These are phyloP conservation scores for Ormyrus pomaceus DNA, from an alignment of 2,888 invertebrate species.

Conservation along the genomic window DNA sequence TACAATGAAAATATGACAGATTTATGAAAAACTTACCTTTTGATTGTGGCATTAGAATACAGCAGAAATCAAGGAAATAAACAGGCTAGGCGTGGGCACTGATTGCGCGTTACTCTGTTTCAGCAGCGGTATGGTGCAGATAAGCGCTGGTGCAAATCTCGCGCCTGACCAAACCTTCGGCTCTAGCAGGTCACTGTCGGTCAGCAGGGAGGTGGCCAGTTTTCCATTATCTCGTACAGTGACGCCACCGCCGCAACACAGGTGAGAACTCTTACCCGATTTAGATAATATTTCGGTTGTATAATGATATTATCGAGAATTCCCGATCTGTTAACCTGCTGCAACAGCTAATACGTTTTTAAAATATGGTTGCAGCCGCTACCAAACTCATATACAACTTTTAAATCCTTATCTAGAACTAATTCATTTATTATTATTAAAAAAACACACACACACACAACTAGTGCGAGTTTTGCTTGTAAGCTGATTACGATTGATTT, in stretches of 20 bases:
- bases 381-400: too few relatives aligned
- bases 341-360: too few relatives aligned
- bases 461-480: too few relatives aligned
- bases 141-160: constrained; percentile 81
- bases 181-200: constrained; percentile 84
- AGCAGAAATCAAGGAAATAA: too few relatives aligned
- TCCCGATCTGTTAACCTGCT: too few relatives aligned
- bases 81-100: too few relatives aligned
- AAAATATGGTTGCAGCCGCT: too few relatives aligned
- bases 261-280: constrained; percentile 61
- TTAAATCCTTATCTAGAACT: neutral
- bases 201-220: constrained; percentile 85
- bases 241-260: constrained; percentile 81
- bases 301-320: neutral
- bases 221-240: constrained; percentile 86
- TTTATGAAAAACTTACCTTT: too few relatives aligned
- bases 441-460: neutral
- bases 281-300: too few relatives aligned
- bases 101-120: constrained; percentile 33
- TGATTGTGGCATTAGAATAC: too few relatives aligned
- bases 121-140: constrained; percentile 81
- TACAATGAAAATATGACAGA: too few relatives aligned
- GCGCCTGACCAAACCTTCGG: constrained; percentile 87
- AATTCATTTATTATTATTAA: neutral
- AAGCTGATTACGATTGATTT: neutral